Evolutionary conservation across 2,888 invertebrate species (phyloP).

Genomic region (Tuta absoluta): DNA sequence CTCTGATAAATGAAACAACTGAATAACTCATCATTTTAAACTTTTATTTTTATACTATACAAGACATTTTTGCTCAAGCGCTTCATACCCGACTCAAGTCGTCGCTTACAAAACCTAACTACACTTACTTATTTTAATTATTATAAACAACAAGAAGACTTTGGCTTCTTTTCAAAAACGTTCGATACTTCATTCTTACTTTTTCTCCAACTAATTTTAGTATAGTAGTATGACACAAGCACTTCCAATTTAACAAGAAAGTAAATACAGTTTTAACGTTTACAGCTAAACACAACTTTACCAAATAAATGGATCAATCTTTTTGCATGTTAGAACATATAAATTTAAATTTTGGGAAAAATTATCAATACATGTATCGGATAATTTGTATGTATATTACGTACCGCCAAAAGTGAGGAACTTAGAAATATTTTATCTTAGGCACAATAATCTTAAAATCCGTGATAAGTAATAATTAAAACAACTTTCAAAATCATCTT

Average conservation of each 20-base stretch:
- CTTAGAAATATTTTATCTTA: neutral
- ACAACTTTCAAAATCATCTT: neutral
- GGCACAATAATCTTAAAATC: neutral
- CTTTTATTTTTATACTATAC: constrained; percentile 61
- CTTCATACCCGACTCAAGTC: constrained; percentile 49
- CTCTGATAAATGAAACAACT: constrained; percentile 41
- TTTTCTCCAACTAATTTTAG: constrained; percentile 4
- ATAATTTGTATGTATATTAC: too few species aligned
- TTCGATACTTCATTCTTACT: constrained; percentile 52
- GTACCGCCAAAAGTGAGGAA: constrained; percentile 1
- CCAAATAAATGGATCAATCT: neutral
- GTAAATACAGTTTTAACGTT: constrained; percentile 20
- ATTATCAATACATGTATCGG: too few species aligned
- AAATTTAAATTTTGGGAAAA: too few species aligned
- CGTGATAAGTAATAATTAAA: neutral
- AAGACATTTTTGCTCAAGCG: constrained; percentile 54
- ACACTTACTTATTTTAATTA: constrained; percentile 54
- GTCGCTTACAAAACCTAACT: constrained; percentile 58
- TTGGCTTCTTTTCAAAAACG: constrained; percentile 66
- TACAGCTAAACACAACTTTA: neutral
- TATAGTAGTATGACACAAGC: constrained; percentile 31
- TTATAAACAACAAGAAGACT: constrained; percentile 69
- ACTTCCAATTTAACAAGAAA: constrained; percentile 32
- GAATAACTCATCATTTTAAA: constrained; percentile 50
- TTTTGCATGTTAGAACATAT: neutral